Conservation (phyloP, 2,113 vertebrate genomes). For the Montifringilla adamsi region DNA sequence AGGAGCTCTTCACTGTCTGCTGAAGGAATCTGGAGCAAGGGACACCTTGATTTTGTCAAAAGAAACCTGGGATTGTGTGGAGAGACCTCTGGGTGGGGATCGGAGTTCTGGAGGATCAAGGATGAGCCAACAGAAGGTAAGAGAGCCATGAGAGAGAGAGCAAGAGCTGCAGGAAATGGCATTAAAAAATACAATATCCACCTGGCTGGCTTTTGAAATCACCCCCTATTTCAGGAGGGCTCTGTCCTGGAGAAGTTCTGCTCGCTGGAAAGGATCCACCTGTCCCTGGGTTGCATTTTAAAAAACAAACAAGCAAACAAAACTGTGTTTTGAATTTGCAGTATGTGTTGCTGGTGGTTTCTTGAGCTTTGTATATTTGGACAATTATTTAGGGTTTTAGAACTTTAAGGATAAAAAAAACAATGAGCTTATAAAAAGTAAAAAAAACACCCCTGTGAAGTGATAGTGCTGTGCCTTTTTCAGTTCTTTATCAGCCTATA, state of each 20-base stretch:
- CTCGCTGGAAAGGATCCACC: conserved; percentile 29
- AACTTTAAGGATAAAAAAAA: conserved; percentile 62
- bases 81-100: neutral
- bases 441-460: conserved; percentile 75
- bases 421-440: conserved; percentile 60
- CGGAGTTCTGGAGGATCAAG: neutral
- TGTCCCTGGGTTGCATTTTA: conserved; percentile 28
- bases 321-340: conserved; percentile 64
- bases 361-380: conserved; percentile 82
- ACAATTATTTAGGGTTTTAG: conserved; percentile 79
- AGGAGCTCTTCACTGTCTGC: neutral
- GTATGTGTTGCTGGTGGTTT: conserved; percentile 71
- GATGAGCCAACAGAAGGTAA: neutral
- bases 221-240: neutral
- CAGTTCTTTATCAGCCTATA: conserved; percentile 64
- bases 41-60: neutral
- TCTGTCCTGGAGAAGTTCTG: neutral
- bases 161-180: neutral
- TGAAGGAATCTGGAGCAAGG: neutral
- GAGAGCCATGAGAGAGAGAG: neutral
- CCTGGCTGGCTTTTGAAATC: neutral
- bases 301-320: conserved; percentile 30
- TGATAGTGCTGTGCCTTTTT: conserved; percentile 91
- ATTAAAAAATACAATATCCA: neutral
- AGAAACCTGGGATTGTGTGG: neutral